Conservation (phyloP, 1,140 invertebrate genomes). For the Halictus rubicundus region DNA sequence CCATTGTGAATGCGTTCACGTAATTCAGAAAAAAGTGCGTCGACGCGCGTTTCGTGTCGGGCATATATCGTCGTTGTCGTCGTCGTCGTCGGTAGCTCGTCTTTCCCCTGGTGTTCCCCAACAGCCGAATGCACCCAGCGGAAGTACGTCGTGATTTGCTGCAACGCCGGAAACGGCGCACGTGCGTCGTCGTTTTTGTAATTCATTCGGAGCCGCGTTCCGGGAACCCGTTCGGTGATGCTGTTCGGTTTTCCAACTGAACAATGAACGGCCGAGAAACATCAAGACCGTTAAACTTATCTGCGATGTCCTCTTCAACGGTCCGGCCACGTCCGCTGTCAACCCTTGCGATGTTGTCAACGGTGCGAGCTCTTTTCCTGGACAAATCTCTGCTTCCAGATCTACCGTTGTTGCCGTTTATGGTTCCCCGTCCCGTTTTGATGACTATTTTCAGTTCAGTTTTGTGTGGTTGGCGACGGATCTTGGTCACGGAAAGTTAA, state of each 20-base stretch:
- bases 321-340: not conserved
- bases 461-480: too few species aligned
- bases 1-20: conserved; percentile 61
- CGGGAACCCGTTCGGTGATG: conserved; percentile 47
- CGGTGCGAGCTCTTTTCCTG: too few species aligned
- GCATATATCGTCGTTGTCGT: conserved; percentile 28
- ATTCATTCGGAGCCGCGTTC: conserved; percentile 56
- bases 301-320: too few species aligned
- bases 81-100: not conserved
- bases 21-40: conserved; percentile 61
- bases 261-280: not conserved
- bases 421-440: too few species aligned
- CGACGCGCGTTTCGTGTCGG: conserved; percentile 54
- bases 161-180: conserved; percentile 62
- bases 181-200: conserved; percentile 62
- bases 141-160: conserved; percentile 60
- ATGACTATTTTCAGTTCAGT: too few species aligned
- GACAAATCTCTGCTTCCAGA: too few species aligned
- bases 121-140: conserved; percentile 31
- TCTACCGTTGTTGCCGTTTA: too few species aligned
- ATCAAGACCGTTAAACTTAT: too few species aligned
- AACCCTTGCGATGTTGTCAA: too few species aligned
- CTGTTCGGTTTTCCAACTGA: conserved; percentile 8
- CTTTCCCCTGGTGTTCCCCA: too few species aligned
- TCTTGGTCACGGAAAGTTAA: too few species aligned